A percentile compares a stretch with the other conserved stretches of the same genome.
These are phyloP conservation scores for fruit fly (Drosophila melanogaster) DNA, from an alignment of 1,140 invertebrate species.

Conservation along the genomic window DNA sequence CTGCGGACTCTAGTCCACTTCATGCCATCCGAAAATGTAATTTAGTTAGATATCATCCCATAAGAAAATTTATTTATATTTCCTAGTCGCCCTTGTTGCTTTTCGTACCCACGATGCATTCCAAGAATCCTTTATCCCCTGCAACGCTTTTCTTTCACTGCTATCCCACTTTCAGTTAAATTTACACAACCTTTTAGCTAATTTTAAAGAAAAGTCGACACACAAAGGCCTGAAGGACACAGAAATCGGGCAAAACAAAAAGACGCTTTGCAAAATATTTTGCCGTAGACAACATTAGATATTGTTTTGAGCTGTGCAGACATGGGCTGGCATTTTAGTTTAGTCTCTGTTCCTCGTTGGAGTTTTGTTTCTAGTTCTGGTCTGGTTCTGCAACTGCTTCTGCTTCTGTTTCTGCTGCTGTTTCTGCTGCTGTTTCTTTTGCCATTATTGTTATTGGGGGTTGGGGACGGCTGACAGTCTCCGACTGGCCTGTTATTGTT, in stretches of 20 bases:
- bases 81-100: too few species aligned
- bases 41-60: too few species aligned
- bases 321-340: slow-evolving; percentile 62
- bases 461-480: slow-evolving; percentile 30
- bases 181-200: slow-evolving; percentile 63
- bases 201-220: slow-evolving; percentile 64
- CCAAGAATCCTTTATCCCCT: too few species aligned
- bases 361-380: slow-evolving; percentile 10
- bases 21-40: too few species aligned
- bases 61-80: too few species aligned
- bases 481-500: slow-evolving; percentile 49
- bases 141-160: neutral
- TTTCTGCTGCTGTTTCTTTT: neutral
- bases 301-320: slow-evolving; percentile 78
- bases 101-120: neutral
- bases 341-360: slow-evolving; percentile 29
- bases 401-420: slow-evolving; percentile 12
- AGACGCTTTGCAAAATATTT: slow-evolving; percentile 73
- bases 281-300: slow-evolving; percentile 78
- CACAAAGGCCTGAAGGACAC: slow-evolving; percentile 23
- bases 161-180: slow-evolving; percentile 7
- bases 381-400: slow-evolving; percentile 13
- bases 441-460: slow-evolving; percentile 24
- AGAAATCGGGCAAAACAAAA: slow-evolving; percentile 37
- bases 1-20: too few species aligned